These are phyloP conservation scores for Cydia fagiglandana DNA, from an alignment of 1,140 invertebrate genomes.

Conservation along the genomic window DNA sequence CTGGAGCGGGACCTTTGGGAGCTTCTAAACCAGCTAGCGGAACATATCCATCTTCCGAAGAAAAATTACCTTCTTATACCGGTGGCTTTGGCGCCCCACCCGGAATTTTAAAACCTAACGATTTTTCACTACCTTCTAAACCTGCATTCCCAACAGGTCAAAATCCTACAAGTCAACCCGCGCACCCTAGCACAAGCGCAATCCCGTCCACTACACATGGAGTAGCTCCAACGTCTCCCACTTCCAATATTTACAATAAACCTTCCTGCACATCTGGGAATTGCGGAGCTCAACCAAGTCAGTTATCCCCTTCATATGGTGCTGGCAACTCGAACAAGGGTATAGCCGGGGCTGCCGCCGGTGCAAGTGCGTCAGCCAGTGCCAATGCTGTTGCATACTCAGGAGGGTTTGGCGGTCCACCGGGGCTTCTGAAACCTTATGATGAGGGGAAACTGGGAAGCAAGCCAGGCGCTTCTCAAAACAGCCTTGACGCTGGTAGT, in stretches of 20 bases:
- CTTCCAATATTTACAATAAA: constrained; percentile 18
- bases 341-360: constrained; percentile 18
- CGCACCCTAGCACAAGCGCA: not conserved
- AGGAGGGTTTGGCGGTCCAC: constrained; percentile 68
- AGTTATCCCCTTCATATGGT: constrained; percentile 18
- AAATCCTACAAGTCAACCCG: constrained; percentile 18
- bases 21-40: constrained; percentile 6
- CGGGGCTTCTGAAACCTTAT: constrained; percentile 63
- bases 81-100: constrained; percentile 44
- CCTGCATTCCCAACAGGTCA: not conserved
- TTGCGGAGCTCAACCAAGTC: constrained; percentile 24
- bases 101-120: constrained; percentile 52
- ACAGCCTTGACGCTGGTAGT: not conserved
- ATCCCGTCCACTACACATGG: constrained; percentile 7
- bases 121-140: constrained; percentile 38
- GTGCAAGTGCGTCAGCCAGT: constrained; percentile 44
- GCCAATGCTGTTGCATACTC: constrained; percentile 60
- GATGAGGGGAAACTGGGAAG: constrained; percentile 49
- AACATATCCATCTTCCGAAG: constrained; percentile 12
- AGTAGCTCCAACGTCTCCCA: not conserved
- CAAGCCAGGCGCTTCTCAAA: constrained; percentile 12
- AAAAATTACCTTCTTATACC: constrained; percentile 41
- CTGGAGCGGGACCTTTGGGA: constrained; percentile 7
- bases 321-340: not conserved
- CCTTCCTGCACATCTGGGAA: constrained; percentile 28